phyloP scores from a whole-genome alignment of 2,888 invertebrate species.

The Steinernema hermaphroditum region DNA sequence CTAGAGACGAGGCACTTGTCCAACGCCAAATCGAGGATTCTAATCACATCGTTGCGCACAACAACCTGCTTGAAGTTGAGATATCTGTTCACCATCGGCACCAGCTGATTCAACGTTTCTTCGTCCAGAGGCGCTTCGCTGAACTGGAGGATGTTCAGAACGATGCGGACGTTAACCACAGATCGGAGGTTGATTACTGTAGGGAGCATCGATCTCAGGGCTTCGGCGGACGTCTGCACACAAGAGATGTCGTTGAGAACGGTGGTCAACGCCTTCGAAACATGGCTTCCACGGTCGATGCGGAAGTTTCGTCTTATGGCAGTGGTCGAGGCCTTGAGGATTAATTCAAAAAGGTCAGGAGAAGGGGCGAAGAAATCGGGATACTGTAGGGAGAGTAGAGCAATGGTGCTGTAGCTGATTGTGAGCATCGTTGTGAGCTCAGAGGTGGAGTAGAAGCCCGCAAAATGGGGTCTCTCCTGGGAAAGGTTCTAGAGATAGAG shows the following conservation, averaged over 20 bases:
- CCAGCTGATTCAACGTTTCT: not conserved
- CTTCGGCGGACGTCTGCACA: constrained; percentile 16
- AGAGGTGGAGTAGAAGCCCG: not conserved
- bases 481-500: not conserved
- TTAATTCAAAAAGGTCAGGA: not conserved
- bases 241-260: not conserved
- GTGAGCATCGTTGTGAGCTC: not conserved
- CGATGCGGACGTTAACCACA: constrained; percentile 10
- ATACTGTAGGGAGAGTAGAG: not conserved
- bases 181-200: not conserved
- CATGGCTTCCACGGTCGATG: not conserved
- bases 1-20: not conserved
- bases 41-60: not conserved
- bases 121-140: not conserved
- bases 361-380: not conserved
- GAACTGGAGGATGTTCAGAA: constrained; percentile 14
- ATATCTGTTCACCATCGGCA: constrained; percentile 10
- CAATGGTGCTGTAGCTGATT: constrained; percentile 21
- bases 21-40: not conserved
- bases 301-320: not conserved
- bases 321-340: not conserved
- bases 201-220: not conserved
- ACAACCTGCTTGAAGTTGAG: constrained; percentile 17
- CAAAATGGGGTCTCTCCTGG: not conserved
- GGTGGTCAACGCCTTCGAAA: not conserved